These are phyloP conservation scores for Callipepla squamata DNA, from an alignment of 2,113 vertebrate genomes.

Conservation along the genomic window DNA sequence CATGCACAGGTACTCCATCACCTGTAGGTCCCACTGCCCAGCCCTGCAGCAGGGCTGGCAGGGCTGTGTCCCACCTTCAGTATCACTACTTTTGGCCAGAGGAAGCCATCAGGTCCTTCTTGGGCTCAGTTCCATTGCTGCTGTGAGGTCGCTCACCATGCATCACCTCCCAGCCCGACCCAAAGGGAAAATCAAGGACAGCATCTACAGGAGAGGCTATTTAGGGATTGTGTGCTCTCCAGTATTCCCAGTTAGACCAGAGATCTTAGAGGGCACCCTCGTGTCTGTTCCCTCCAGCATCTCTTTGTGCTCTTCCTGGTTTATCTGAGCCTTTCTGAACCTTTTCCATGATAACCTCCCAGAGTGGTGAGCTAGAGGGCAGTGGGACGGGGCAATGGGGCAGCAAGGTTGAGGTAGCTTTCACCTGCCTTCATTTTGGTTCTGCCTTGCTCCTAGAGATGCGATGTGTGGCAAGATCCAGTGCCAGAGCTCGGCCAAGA, in stretches of 20 bases:
- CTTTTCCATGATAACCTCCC: background rate
- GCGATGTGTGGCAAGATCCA: conserved; percentile 94
- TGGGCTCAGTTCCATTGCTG: background rate
- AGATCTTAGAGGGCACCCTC: accelerated
- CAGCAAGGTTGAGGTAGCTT: accelerated
- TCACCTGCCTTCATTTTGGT: background rate
- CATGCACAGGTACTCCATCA: background rate
- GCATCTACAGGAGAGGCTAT: background rate
- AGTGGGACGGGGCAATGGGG: background rate
- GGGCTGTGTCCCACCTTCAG: background rate
- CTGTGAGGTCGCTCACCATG: background rate
- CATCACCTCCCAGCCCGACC: background rate
- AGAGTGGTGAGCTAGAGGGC: background rate
- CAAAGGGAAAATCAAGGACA: background rate
- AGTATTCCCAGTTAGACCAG: background rate
- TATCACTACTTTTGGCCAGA: accelerated
- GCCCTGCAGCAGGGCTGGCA: accelerated
- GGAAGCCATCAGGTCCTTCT: background rate
- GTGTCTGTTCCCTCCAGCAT: background rate
- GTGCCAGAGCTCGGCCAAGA: conserved; percentile 90
- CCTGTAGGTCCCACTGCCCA: background rate
- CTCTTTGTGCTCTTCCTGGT: background rate
- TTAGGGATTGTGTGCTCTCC: accelerated
- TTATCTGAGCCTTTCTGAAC: background rate
- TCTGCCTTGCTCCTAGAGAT: conserved; percentile 77